A percentile compares a stretch with the other conserved stretches of the same genome.
These are phyloP conservation scores for Danio choprae DNA, from an alignment of 2,797 vertebrate genomes.

Conservation along the genomic window DNA sequence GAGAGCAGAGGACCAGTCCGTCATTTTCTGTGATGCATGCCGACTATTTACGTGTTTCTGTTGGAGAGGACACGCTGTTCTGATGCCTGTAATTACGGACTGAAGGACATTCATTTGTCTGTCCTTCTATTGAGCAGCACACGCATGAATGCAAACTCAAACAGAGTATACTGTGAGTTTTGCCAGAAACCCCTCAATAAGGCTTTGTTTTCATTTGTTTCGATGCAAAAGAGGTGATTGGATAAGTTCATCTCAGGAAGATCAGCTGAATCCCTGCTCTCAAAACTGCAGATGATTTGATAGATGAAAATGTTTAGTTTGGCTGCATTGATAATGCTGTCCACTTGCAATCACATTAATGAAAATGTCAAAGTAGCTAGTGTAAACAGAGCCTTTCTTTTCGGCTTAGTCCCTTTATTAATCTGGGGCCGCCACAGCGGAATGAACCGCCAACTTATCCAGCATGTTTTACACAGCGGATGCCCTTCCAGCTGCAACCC, in stretches of 20 bases:
- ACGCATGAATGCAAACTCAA: slow-evolving; percentile 1
- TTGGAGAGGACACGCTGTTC: slow-evolving; percentile 47
- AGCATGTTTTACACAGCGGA: too few relatives aligned
- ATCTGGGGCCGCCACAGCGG: too few relatives aligned
- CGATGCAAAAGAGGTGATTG: background rate
- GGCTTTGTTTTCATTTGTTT: background rate
- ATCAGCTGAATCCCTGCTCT: background rate
- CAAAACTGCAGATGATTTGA: background rate
- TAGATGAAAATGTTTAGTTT: too few relatives aligned
- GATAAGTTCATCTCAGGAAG: background rate
- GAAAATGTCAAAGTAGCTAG: too few relatives aligned
- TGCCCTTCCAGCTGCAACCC: too few relatives aligned
- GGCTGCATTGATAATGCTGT: too few relatives aligned
- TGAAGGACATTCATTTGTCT: slow-evolving; percentile 50
- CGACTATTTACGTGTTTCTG: slow-evolving; percentile 44
- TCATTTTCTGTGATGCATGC: slow-evolving; percentile 39
- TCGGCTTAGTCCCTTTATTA: too few relatives aligned
- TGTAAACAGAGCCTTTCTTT: too few relatives aligned
- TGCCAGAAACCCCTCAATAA: background rate
- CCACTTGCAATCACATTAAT: too few relatives aligned
- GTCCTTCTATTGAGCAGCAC: slow-evolving; percentile 32
- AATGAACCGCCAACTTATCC: too few relatives aligned
- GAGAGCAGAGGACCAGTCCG: slow-evolving; percentile 12
- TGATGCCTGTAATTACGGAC: slow-evolving; percentile 51
- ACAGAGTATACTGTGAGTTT: background rate